Percentiles rank a stretch among this genome's conserved stretches.
Conservation (phyloP, 2,797 vertebrate genomes). For the Acanthurus lineatus region DNA sequence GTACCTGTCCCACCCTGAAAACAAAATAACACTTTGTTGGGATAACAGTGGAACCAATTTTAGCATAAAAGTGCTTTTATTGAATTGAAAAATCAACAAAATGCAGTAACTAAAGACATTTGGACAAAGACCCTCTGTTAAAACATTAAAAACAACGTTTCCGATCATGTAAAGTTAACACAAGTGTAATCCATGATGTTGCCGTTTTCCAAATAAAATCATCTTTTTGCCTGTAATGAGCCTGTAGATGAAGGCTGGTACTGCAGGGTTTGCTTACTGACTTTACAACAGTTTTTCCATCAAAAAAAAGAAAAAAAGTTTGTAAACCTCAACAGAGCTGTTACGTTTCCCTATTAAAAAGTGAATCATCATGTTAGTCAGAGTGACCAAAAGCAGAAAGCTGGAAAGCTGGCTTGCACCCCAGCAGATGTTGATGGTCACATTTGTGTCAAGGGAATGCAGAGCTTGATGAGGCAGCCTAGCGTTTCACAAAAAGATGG, state of each 20-base stretch:
- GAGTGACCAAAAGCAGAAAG: slow-evolving; percentile 51
- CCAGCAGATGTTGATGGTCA: slow-evolving; percentile 18
- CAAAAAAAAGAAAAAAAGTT: slow-evolving; percentile 26
- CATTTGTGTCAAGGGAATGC: slow-evolving; percentile 13
- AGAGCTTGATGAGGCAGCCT: not conserved
- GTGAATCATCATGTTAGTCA: slow-evolving; percentile 62
- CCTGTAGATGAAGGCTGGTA: slow-evolving; percentile 18
- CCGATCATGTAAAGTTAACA: not conserved
- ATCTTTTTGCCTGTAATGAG: slow-evolving; percentile 16
- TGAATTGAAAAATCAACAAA: slow-evolving; percentile 7
- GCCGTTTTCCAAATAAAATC: slow-evolving; percentile 25
- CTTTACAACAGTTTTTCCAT: slow-evolving; percentile 35
- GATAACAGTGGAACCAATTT: slow-evolving; percentile 16
- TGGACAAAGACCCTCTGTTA: not conserved
- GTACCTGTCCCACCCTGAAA: slow-evolving; percentile 62
- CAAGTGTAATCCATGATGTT: slow-evolving; percentile 1
- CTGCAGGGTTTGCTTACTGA: slow-evolving; percentile 33
- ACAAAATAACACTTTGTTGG: slow-evolving; percentile 46
- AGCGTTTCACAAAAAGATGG: not conserved
- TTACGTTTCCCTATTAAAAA: slow-evolving; percentile 42
- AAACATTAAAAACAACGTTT: not conserved
- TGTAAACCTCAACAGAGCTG: slow-evolving; percentile 48
- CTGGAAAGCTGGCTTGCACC: slow-evolving; percentile 32
- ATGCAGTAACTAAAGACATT: slow-evolving; percentile 1
- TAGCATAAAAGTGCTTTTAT: slow-evolving; percentile 9